These are phyloP conservation scores for Nephrotoma flavescens DNA, from an alignment of 2,888 invertebrate species.

Conservation along the genomic window DNA sequence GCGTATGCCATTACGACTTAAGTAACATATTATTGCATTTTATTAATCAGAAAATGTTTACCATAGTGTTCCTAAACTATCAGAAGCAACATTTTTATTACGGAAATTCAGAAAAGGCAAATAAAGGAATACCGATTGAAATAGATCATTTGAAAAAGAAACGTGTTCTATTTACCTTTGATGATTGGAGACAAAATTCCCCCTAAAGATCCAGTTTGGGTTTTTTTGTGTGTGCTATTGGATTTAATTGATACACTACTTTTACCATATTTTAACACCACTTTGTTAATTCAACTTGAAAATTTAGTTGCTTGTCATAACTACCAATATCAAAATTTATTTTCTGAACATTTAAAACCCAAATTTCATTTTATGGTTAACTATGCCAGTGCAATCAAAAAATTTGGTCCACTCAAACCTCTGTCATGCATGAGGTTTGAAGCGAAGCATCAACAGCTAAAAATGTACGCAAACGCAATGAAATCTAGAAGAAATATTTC, in stretches of 20 bases:
- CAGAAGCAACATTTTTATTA: neutral
- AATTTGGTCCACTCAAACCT: neutral
- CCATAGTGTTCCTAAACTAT: neutral
- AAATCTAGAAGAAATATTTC: neutral
- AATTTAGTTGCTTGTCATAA: neutral
- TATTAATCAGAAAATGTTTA: neutral
- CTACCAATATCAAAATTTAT: neutral
- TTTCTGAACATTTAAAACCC: neutral
- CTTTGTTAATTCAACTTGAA: neutral
- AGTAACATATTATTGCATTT: neutral
- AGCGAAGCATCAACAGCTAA: neutral
- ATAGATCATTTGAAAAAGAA: slow-evolving; percentile 7
- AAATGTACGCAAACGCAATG: neutral
- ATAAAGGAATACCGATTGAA: neutral
- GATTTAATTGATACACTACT: neutral
- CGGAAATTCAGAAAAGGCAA: neutral
- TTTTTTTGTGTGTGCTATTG: slow-evolving; percentile 4
- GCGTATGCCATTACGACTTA: neutral
- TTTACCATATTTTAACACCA: neutral
- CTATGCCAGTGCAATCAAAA: neutral
- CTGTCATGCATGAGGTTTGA: neutral
- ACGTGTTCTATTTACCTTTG: slow-evolving; percentile 5
- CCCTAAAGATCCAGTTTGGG: slow-evolving; percentile 7
- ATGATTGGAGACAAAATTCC: slow-evolving; percentile 4
- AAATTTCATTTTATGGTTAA: neutral